Evolutionary conservation across 2,888 invertebrate genomes (phyloP).

Genomic region (Harpagoxenus sublaevis): DNA sequence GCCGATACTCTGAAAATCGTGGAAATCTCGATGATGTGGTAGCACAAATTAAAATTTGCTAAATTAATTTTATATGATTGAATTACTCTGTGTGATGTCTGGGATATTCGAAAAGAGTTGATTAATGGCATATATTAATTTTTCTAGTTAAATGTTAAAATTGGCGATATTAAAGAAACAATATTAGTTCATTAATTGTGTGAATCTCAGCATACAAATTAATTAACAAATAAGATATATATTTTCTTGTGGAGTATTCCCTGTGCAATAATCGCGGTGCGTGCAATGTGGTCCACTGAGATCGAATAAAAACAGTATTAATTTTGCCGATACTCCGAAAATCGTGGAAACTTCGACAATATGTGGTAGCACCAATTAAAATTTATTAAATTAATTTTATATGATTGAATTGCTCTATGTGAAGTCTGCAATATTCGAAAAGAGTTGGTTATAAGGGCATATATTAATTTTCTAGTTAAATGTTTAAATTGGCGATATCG

Average conservation of each 20-base stretch:
- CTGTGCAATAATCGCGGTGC: background rate
- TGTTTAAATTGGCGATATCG: background rate
- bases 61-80: background rate
- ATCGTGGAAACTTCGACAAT: background rate
- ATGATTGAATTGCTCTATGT: background rate
- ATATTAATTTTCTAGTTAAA: background rate
- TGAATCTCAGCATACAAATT: background rate
- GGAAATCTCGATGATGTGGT: background rate
- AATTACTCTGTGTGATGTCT: background rate
- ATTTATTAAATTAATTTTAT: background rate
- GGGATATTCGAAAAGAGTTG: background rate
- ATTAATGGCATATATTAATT: background rate
- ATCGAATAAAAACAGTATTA: background rate
- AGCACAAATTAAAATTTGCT: no score
- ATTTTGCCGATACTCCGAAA: background rate
- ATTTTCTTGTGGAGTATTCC: background rate
- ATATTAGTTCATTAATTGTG: constrained; percentile 13
- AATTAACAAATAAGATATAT: background rate
- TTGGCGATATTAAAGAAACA: constrained; percentile 3
- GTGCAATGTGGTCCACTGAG: background rate
- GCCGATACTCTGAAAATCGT: background rate
- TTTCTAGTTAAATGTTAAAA: background rate
- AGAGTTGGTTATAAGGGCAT: background rate
- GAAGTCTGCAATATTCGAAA: background rate
- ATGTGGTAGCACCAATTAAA: no score